These are phyloP conservation scores for Vidua chalybeata DNA, from an alignment of 2,113 vertebrate species.

Conservation along the genomic window DNA sequence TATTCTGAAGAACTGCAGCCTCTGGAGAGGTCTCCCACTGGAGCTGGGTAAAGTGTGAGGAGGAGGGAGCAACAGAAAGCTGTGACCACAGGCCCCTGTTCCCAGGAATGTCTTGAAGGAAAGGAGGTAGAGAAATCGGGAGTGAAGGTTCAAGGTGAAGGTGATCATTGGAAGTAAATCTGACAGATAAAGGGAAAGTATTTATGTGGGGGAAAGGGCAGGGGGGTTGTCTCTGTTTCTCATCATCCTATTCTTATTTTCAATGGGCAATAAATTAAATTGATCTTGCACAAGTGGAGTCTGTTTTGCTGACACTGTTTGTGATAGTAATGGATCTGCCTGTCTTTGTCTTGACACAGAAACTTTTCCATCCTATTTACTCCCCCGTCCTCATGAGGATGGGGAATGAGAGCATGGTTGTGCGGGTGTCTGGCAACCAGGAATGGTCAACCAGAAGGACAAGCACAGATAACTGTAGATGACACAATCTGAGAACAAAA, in stretches of 20 bases:
- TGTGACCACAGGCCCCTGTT: neutral
- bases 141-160: neutral
- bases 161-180: neutral
- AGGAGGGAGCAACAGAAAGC: neutral
- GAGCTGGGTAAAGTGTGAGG: neutral
- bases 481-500: neutral
- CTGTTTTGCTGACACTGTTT: neutral
- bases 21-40: accelerated
- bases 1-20: neutral
- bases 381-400: neutral
- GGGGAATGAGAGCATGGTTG: neutral
- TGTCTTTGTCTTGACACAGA: neutral
- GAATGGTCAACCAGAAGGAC: neutral
- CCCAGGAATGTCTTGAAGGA: neutral
- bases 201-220: neutral
- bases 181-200: neutral
- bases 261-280: neutral
- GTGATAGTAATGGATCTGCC: neutral
- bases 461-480: neutral
- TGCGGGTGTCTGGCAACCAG: neutral
- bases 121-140: neutral
- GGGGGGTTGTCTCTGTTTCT: neutral
- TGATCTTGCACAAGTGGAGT: neutral
- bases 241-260: neutral
- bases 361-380: neutral